phyloP scores from a whole-genome alignment of 2,888 invertebrate species.

The Psylliodes chrysocephalus region DNA sequence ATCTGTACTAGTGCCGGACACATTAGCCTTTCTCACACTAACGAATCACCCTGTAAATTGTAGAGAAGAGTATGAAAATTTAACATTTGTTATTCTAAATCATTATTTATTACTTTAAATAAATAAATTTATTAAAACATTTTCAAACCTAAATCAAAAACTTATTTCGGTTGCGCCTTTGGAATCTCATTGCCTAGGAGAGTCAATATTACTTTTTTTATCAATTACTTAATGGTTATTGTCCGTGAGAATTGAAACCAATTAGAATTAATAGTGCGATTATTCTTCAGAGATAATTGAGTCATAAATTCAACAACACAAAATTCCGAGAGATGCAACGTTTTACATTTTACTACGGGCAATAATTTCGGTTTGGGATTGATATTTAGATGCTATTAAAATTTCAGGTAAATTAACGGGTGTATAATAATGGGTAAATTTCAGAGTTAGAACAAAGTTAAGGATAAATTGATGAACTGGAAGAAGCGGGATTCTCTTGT shows the following conservation, averaged over 20 bases:
- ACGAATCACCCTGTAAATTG: too few relatives aligned
- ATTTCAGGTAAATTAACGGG: constrained; percentile 23
- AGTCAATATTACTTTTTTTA: constrained; percentile 12
- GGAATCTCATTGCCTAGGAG: too few relatives aligned
- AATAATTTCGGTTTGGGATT: constrained; percentile 16
- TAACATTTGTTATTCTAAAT: too few relatives aligned
- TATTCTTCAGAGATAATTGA: constrained; percentile 21
- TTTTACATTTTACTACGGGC: constrained; percentile 14
- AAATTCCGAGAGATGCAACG: constrained; percentile 7
- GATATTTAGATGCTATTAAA: constrained; percentile 22
- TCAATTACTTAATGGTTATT: constrained; percentile 25
- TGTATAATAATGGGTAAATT: constrained; percentile 8
- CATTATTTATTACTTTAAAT: too few relatives aligned
- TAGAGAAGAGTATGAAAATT: too few relatives aligned
- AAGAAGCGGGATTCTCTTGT: too few relatives aligned
- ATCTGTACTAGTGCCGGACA: too few relatives aligned
- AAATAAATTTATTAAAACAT: too few relatives aligned
- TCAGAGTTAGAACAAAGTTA: background rate
- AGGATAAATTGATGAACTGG: background rate
- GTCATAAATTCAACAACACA: constrained; percentile 22
- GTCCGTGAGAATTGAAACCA: constrained; percentile 18
- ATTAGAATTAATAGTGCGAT: constrained; percentile 23
- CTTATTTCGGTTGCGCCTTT: too few relatives aligned
- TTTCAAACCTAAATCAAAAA: too few relatives aligned
- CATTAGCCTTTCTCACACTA: too few relatives aligned